phyloP scores from a whole-genome alignment of 2,888 invertebrate genomes.

The Cantharis flavilabris region DNA sequence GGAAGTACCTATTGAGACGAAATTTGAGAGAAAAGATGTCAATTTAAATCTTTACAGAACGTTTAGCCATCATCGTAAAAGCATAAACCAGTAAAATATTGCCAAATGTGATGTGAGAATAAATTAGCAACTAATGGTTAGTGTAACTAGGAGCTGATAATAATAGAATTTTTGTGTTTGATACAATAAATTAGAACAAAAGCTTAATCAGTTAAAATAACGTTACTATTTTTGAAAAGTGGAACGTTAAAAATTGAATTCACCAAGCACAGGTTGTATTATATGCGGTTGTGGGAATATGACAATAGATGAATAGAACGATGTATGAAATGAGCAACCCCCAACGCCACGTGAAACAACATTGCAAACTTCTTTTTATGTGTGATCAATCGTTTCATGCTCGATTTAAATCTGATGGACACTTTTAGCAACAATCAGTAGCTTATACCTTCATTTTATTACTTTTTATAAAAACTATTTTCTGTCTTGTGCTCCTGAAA shows the following conservation, averaged over 20 bases:
- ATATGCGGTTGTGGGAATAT: slow-evolving; percentile 23
- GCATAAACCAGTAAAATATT: not conserved
- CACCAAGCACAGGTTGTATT: slow-evolving; percentile 27
- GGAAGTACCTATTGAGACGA: not conserved
- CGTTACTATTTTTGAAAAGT: not conserved
- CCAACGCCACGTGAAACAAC: slow-evolving; percentile 32
- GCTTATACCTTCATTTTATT: slow-evolving; percentile 21
- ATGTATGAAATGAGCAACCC: slow-evolving; percentile 29
- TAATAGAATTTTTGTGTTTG: not conserved
- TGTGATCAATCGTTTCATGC: slow-evolving; percentile 41
- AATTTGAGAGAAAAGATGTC: not conserved
- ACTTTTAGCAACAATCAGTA: slow-evolving; percentile 25
- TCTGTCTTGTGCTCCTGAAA: slow-evolving; percentile 17
- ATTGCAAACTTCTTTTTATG: slow-evolving; percentile 39
- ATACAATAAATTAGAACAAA: not conserved
- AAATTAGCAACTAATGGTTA: not conserved
- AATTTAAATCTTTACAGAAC: not conserved
- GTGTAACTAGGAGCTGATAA: too few species aligned
- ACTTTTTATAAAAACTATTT: not conserved
- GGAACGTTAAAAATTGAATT: slow-evolving; percentile 12
- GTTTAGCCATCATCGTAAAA: not conserved
- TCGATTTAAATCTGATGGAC: slow-evolving; percentile 30
- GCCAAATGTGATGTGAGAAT: not conserved
- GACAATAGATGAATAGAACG: slow-evolving; percentile 30
- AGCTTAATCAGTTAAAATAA: not conserved